Conservation (phyloP, 2,113 vertebrate species). For the Xenopus borealis region DNA sequence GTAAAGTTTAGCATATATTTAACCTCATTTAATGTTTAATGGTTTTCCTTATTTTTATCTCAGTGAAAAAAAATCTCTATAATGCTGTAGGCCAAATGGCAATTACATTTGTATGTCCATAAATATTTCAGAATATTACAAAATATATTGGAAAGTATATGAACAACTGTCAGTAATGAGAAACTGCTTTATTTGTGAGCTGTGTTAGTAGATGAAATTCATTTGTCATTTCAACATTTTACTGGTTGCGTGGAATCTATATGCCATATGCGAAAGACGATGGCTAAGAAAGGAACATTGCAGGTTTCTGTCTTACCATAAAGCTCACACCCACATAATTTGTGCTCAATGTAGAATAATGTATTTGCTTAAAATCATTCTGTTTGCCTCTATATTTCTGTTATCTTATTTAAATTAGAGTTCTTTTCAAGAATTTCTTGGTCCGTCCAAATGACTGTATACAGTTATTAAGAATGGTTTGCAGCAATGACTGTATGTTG, state of each 20-base stretch:
- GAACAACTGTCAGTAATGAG: constrained; percentile 42
- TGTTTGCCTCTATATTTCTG: too few species aligned
- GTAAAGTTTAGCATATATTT: constrained; percentile 13
- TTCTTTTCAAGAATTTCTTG: too few species aligned
- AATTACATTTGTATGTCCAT: constrained; percentile 51
- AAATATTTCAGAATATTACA: constrained; percentile 62
- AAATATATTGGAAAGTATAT: constrained; percentile 48
- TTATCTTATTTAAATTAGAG: too few species aligned
- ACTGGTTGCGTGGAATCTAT: neutral
- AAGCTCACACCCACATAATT: too few species aligned
- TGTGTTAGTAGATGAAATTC: constrained; percentile 5
- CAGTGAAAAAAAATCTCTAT: constrained; percentile 51
- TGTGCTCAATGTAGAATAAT: too few species aligned
- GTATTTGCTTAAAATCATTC: too few species aligned
- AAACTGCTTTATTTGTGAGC: constrained; percentile 27
- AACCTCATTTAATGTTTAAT: constrained; percentile 40
- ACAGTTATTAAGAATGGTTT: too few species aligned
- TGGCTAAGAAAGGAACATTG: neutral
- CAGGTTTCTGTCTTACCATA: neutral
- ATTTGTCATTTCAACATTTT: constrained; percentile 22
- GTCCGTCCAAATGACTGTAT: too few species aligned
- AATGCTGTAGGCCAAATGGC: constrained; percentile 48
- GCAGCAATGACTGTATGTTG: too few species aligned
- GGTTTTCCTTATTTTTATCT: constrained; percentile 47
- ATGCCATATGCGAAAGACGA: neutral